Evolutionary conservation across 2,888 invertebrate species (phyloP), one percentile per base, ranked within the genome.

Genomic region (Thecophora atra): DNA sequence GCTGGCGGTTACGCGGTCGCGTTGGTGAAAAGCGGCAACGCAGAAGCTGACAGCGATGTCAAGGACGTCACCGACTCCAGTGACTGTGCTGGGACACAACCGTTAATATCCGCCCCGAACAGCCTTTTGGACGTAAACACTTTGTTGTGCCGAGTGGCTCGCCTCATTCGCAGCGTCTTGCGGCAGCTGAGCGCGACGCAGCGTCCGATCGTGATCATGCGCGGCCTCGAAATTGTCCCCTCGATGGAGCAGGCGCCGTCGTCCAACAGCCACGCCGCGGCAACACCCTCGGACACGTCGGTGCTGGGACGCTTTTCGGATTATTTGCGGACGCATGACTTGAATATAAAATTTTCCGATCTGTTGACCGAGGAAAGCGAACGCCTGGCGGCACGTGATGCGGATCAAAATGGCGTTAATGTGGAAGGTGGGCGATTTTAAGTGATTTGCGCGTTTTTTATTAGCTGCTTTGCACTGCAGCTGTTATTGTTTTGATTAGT

Each of bases 241-340:
- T 77, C 71, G 24, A 63, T 51, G 30, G 70, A 15, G 17, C 11
- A 21, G 15, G 13, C 54, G 52, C 28, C 74, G 73, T 26, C 74
- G 73, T 56, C 79, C 60, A 80, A 79, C 90, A 73, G 47, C n/a
- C 72, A 52, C 7, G 54, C 37, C 54, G 30, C 21, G 0, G 70
- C 73, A 65, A 63, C 54, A 21, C 30, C 8, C 26, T 28, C 65
- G 19, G 21, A 52, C 24, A 30, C 69, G 28, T 17, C 75, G 28
- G 72, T 84, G n/a, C 76, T 92, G 70, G 90, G 89, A 8, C 80
- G 78, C 21, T 86, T 93, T 79, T 89, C 92, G 19, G 89, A 89
- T 78, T 93, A 93, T 78, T 84, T 94, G 3, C 89, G 91, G 80
- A 91, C 89, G 2, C 92, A 93, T 76, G 94, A 94, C 81, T 82